A percentile compares a stretch with the other conserved stretches of the same genome.
Conservation (phyloP, 1,140 invertebrate species). For the Camponotus vicinus region DNA sequence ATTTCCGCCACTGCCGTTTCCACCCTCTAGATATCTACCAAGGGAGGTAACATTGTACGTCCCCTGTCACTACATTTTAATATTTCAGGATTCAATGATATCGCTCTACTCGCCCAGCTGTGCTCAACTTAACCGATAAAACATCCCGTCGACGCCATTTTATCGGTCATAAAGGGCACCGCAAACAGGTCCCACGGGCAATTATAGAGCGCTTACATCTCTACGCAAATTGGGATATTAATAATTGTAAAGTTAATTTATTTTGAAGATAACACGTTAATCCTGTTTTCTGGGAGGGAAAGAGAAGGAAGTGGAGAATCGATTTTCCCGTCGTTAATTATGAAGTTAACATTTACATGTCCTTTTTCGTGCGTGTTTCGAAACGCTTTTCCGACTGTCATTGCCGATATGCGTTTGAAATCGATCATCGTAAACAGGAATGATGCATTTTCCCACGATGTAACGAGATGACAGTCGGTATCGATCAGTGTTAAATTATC, state of each 20-base stretch:
- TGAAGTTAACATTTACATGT: constrained; percentile 20
- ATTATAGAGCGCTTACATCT: constrained; percentile 18
- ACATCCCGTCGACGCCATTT: constrained; percentile 51
- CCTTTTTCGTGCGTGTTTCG: not conserved
- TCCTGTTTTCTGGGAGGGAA: not conserved
- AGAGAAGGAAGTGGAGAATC: not conserved
- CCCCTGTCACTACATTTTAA: constrained; percentile 77
- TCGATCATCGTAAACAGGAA: constrained; percentile 39
- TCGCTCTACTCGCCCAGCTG: constrained; percentile 55
- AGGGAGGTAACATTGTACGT: constrained; percentile 73
- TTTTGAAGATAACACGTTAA: not conserved
- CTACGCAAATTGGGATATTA: constrained; percentile 18
- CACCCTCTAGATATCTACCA: constrained; percentile 67
- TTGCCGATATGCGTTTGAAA: constrained; percentile 4
- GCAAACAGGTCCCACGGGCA: constrained; percentile 17
- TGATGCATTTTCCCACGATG: constrained; percentile 28
- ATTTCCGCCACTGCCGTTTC: constrained; percentile 79
- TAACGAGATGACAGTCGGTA: constrained; percentile 51
- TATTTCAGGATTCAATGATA: constrained; percentile 78
- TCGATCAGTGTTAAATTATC: constrained; percentile 56
- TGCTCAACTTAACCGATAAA: constrained; percentile 65
- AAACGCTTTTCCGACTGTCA: constrained; percentile 34
- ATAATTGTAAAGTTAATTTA: constrained; percentile 44
- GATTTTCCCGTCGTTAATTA: constrained; percentile 1
- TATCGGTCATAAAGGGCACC: constrained; percentile 41